Evolutionary conservation across 2,113 vertebrate species (phyloP), one percentile per base, ranked within the genome.

Genomic region (Stegastes partitus): DNA sequence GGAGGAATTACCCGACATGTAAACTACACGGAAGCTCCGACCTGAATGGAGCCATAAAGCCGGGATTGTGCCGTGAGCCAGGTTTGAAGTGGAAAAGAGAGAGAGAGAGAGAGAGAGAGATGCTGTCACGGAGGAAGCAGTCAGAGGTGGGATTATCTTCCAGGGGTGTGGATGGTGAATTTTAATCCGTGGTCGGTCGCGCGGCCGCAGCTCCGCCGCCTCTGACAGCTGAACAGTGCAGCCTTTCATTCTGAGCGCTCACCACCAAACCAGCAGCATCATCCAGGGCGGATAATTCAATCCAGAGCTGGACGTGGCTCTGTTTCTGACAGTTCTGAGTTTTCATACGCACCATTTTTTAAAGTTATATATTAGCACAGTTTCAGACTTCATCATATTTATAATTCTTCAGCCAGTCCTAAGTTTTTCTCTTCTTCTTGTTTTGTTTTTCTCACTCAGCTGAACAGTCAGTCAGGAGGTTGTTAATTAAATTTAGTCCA

Each of bases 211-310:
- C 69, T 75, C 50, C 74, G 64, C 80, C 21, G 45, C 63, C 70
- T 64, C 54, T 31, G 55, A 76, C 72, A 74, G 90, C 91, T 85
- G 71, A 93, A 93, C 88, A 82, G 90, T 74, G 77, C 85, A 87
- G 82, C 47, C 81, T 90, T 89, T 94, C 83, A 90, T 87, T 90
- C 91, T 89, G 86, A 90, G 49, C 59, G 37, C 82, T 94, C 91
- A 69, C 68, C 47, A 72, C 77, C 65, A 73, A 94, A 89, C 92
- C 87, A 91, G 87, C 91, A 85, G 74, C 74, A 84, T 90, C 88
- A 88, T 90, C 89, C 76, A 89, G 75, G 83, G 25, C 77, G 70
- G 83, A 56, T 79, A 59, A 87, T 88, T 67, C 78, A 82, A 73
- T 79, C 87, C 77, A 87, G 85, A 88, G 1, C 53, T 54, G 39